phyloP scores from a whole-genome alignment of 2,888 invertebrate genomes.

The Orthosia gothica region DNA sequence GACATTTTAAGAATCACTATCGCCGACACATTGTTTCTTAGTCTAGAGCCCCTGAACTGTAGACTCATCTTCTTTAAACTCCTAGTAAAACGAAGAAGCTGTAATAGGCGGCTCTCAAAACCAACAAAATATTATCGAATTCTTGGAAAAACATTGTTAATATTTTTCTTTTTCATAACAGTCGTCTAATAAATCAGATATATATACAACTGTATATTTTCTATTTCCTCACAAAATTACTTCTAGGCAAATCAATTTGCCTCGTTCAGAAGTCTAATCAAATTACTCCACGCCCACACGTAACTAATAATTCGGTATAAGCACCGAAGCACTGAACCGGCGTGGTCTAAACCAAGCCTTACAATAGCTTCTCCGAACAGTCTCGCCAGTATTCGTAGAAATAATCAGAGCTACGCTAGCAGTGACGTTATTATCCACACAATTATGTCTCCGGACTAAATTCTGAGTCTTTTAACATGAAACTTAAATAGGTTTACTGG shows the following conservation, averaged over 20 bases:
- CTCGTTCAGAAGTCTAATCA: not conserved
- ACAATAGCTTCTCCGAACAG: constrained; percentile 65
- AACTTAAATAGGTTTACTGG: constrained; percentile 24
- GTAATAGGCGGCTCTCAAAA: no score
- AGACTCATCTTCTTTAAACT: no score
- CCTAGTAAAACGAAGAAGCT: no score
- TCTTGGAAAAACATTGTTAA: no score
- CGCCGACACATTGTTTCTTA: no score
- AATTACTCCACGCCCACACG: not conserved
- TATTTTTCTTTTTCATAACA: no score
- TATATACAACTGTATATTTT: no score
- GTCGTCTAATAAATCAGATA: no score
- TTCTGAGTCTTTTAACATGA: constrained; percentile 49
- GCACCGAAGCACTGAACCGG: not conserved
- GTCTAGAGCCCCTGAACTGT: no score
- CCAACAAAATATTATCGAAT: no score
- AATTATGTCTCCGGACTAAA: constrained; percentile 70
- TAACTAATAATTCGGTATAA: not conserved
- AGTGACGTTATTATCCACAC: constrained; percentile 67
- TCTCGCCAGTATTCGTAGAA: constrained; percentile 72
- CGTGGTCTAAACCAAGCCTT: constrained; percentile 54
- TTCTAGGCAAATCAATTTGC: not conserved
- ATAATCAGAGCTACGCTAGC: constrained; percentile 71
- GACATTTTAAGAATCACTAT: no score
- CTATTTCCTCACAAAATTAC: no score